Base-by-base conservation (phyloP, 2,888 invertebrate species). In the Chrysolina americana region DNA sequence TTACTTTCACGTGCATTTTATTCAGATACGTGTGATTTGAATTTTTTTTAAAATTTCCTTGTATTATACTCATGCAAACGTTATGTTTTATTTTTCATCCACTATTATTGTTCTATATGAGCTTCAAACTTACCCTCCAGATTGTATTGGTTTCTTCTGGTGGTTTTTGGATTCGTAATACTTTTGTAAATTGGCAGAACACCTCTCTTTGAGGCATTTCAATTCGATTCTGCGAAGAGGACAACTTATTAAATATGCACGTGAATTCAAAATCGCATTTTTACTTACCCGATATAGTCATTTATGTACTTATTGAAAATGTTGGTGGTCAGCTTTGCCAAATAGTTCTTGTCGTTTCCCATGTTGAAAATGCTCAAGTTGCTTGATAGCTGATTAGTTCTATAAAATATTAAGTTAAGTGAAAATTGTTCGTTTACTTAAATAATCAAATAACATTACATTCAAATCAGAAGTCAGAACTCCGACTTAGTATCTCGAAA, bases 131-230 rank as follows among this genome's bases (percentile, higher is more conserved):
- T 86, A 94, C 92, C 96, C 96, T 82, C 96, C 95, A 41, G 94
- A 93, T 85, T 96, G 96, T 50, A 98, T 93, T 84, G 95, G 95
- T 84, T 96, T 96, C 88, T 99, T 99, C 81, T 97, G 95, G 88
- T 99, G 99, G 82, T 95, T 95, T 87, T 97, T 97, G 41, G 94
- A 94, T 56, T 95, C 94, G 86, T 99, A 99, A 87, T 97, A 99
- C 73, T 92, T 91, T 73, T 94, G 93, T 48, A 99, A 89, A 76
- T 95, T 92, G 10, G 90, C 88, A 0, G 93, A 89, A 81, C 95
- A 94, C 81, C 94, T 94, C 17, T 95, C 94, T 77, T 94, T 93
- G 21, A 99, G 89, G 78, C 94, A 93, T 73, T 94, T 91, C 0
- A 92, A 89, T 89, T 98, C 98, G 69, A 93, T 88, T 41, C 90